Base-by-base conservation (phyloP, 2,888 invertebrate genomes). In the Epiblema foenella region DNA sequence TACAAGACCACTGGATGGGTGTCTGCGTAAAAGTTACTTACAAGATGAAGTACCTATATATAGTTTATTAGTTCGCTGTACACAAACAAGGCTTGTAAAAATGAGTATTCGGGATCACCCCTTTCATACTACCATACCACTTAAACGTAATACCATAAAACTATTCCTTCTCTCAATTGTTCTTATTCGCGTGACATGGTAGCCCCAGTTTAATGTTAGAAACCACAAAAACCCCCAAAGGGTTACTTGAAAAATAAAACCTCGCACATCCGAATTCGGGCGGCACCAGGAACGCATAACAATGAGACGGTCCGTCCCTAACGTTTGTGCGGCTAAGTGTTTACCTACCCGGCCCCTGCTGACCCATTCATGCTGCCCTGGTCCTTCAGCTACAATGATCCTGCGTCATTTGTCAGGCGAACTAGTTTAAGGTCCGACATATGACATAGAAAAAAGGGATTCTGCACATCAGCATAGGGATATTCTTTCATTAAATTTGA, bases 241-340 rank as follows among this genome's bases (percentile, higher is more conserved):
- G 42, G 64, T 29, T 52, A 52, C 52, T 20, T 54, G 65, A 60
- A 54, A 69, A 69, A 64, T 70, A 70, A 70, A 70, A 62, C 56
- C 62, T 56, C 51, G 66, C 67, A 11, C 24, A 58, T 9, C 29
- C n/a, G 56, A 71, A 59, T 46, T 65, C 65, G 20, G 51, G 17
- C 39, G 18, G 59, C 37, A 74, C 69, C 64, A 67, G 69, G 74
- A 57, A 42, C 42, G 66, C 58, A 72, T 74, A 72, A 72, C 69
- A 60, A 63, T 67, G 59, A 69, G 58, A 59, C 65, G 57, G 56
- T 0, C 69, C 69, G 66, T 56, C 70, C 70, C 70, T 67, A 51
- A 57, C 71, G 67, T 71, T 71, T 67, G 66, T 29, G 69, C 42
- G 68, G 42, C 39, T 51, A 71, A 71, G 71, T 71, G 71, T 71